Percentiles rank a stretch among this genome's conserved stretches.
Evolutionary conservation across 2,113 vertebrate genomes (phyloP).

Genomic region (Syrmaticus mikado): DNA sequence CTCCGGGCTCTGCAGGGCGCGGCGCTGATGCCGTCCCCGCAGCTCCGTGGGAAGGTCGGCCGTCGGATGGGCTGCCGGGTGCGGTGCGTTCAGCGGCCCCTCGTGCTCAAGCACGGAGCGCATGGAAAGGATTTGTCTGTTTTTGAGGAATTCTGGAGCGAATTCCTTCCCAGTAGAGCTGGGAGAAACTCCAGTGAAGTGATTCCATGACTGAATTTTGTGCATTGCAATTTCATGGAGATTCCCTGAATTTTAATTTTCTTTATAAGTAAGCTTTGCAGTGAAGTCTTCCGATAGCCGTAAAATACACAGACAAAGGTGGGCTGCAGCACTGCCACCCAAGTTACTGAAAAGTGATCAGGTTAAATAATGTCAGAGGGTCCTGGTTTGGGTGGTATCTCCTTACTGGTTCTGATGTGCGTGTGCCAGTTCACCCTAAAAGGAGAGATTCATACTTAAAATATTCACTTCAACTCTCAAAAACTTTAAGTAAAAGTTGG

Average conservation of each 20-base stretch:
- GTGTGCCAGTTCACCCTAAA: not conserved
- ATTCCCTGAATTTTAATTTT: not conserved
- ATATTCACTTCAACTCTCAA: not conserved
- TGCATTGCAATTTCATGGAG: accelerated
- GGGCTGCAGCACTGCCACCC: not conserved
- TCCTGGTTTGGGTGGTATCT: not conserved
- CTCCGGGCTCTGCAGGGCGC: not conserved
- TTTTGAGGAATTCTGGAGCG: not conserved
- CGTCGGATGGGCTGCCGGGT: not conserved
- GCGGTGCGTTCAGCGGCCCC: too few relatives aligned
- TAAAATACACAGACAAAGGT: accelerated
- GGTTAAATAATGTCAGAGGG: not conserved
- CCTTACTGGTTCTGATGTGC: accelerated
- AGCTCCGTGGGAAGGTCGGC: not conserved
- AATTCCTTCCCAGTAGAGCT: not conserved
- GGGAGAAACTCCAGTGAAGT: accelerated
- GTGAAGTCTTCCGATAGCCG: not conserved
- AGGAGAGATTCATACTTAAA: not conserved
- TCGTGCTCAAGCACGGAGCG: not conserved
- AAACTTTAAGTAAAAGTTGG: not conserved
- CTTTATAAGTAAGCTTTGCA: not conserved
- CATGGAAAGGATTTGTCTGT: not conserved
- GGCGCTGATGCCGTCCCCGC: too few relatives aligned
- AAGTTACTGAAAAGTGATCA: accelerated
- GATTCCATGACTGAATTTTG: accelerated